Base-by-base conservation (phyloP, 2,888 invertebrate genomes). In the Lymantria dispar region DNA sequence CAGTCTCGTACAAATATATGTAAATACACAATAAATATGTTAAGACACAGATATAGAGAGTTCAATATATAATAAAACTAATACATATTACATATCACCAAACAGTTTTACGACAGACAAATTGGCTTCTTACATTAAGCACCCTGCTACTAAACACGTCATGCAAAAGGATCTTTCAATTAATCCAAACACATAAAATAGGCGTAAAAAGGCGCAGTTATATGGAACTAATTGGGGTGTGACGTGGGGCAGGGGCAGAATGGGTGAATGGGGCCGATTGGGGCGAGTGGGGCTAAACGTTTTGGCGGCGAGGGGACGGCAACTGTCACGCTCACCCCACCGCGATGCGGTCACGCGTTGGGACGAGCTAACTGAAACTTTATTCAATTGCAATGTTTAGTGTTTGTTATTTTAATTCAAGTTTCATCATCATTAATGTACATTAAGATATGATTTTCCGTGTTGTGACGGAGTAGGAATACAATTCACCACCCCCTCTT, bases 171-270 rank as follows among this genome's bases (percentile, higher is more conserved):
- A 67, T 70, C 66, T 74, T 77, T 76, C 78, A 79, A 83, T 81
- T 80, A 81, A 78, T 75, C 63, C 72, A 74, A 78, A 78, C 77
- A 78, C 73, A 76, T 74, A 74, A 78, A 80, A 78, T 72, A 73
- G 78, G 78, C 78, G 75, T 77, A 81, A 84, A 84, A 81, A 83
- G 76, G 71, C 73, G 64, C 75, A 74, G 69, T 83, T 81, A 84
- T 85, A 80, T 74, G 75, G 64, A 80, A 81, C 80, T 86, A 86
- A 87, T 87, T 85, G 82, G 83, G 82, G 85, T 77, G 81, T 72
- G 82, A 79, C 81, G 63, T 45, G 55, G 50, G 60, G 73, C 72
- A 76, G 68, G 38, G 40, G 9, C 40, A 14, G 14, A 62, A 62
- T 68, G 47, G 52, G 48, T 39, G 48, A 50, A 52, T 47, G 68